Conservation (phyloP, 2,888 invertebrate species). For the Xestia ashworthii region DNA sequence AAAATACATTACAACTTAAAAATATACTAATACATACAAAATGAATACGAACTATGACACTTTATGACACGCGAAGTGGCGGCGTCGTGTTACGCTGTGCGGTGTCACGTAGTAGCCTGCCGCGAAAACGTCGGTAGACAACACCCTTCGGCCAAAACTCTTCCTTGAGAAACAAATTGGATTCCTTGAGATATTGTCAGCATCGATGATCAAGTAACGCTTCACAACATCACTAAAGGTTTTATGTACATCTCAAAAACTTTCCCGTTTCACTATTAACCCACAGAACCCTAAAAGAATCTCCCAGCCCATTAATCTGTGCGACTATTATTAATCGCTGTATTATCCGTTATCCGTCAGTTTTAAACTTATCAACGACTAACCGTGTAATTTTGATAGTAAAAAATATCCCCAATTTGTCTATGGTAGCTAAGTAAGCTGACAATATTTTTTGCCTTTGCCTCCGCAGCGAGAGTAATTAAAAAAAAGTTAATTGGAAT, state of each 20-base stretch:
- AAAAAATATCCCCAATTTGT: constrained; percentile 77
- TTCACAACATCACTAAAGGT: background rate
- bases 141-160: too few species aligned
- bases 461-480: constrained; percentile 72
- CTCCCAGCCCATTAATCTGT: constrained; percentile 71
- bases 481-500: constrained; percentile 77
- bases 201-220: background rate
- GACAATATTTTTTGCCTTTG: constrained; percentile 72
- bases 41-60: too few species aligned
- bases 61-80: too few species aligned
- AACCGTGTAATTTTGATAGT: constrained; percentile 75
- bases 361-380: constrained; percentile 73
- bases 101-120: too few species aligned
- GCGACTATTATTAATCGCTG: constrained; percentile 78
- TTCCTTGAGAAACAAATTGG: too few species aligned
- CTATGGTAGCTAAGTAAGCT: constrained; percentile 72
- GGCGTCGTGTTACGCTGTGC: too few species aligned
- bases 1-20: too few species aligned
- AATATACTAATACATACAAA: too few species aligned
- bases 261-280: background rate
- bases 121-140: too few species aligned
- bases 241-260: background rate
- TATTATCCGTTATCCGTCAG: constrained; percentile 79
- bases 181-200: too few species aligned
- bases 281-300: constrained; percentile 42